Evolutionary conservation across 2,888 invertebrate genomes (phyloP).

Genomic region (Villa cingulata): DNA sequence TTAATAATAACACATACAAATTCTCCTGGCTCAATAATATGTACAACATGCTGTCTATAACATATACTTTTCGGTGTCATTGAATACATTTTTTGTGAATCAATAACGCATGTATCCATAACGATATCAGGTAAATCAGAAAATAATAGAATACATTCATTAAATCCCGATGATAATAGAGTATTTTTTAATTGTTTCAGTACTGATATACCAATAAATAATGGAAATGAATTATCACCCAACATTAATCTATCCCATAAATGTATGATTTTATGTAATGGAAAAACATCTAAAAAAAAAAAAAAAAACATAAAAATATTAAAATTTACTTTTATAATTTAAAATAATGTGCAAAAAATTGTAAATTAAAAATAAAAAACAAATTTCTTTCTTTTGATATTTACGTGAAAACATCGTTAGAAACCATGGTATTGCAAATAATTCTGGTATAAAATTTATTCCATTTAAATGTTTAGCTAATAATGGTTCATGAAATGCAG

Average conservation of each 20-base stretch:
- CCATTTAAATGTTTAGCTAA: slow-evolving; percentile 81
- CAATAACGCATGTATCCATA: slow-evolving; percentile 81
- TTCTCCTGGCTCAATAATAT: slow-evolving; percentile 26
- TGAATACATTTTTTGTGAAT: slow-evolving; percentile 74
- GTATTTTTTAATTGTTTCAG: slow-evolving; percentile 74
- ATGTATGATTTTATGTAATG: slow-evolving; percentile 93
- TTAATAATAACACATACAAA: slow-evolving; percentile 24
- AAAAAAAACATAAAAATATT: background rate
- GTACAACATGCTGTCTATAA: slow-evolving; percentile 62
- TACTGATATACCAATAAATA: slow-evolving; percentile 89
- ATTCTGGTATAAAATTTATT: slow-evolving; percentile 90
- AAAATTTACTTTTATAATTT: slow-evolving; percentile 3
- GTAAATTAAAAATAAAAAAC: slow-evolving; percentile 37
- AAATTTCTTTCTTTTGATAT: too few species aligned
- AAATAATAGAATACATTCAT: slow-evolving; percentile 94
- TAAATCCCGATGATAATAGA: slow-evolving; percentile 81
- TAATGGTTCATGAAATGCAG: slow-evolving; percentile 89
- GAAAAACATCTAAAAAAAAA: slow-evolving; percentile 76
- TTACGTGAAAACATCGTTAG: slow-evolving; percentile 96
- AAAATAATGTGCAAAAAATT: background rate
- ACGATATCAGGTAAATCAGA: slow-evolving; percentile 98
- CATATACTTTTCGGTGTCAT: slow-evolving; percentile 80
- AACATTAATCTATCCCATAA: slow-evolving; percentile 93
- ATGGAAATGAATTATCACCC: slow-evolving; percentile 83
- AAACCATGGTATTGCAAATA: slow-evolving; percentile 99